Conservation (phyloP, 2,113 vertebrate species). For the Acinonyx jubatus region DNA sequence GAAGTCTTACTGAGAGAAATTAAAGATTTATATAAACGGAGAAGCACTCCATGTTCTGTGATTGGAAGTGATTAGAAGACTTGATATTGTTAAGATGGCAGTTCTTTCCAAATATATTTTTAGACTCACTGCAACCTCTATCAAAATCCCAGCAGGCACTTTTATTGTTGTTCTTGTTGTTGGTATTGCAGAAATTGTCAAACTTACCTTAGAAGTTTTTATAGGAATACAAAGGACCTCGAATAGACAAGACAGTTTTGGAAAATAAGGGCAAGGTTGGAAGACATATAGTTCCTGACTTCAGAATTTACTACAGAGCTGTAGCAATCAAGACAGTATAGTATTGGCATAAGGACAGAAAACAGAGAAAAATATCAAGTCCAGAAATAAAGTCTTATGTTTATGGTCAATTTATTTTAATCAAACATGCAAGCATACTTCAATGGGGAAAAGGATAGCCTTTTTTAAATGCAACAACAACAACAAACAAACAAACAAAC, state of each 20-base stretch:
- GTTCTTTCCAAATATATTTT: slow-evolving; percentile 34
- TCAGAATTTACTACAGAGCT: not conserved
- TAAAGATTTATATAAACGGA: slow-evolving; percentile 3
- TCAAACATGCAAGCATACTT: not conserved
- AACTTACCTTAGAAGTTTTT: not conserved
- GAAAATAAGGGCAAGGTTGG: not conserved
- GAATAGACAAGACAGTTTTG: not conserved
- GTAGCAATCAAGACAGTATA: not conserved
- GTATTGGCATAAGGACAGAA: not conserved
- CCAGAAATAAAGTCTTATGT: not conserved
- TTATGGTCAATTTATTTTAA: slow-evolving; percentile 7
- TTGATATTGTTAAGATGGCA: not conserved
- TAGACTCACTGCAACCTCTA: not conserved
- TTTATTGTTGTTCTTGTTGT: not conserved
- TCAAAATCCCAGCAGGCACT: not conserved
- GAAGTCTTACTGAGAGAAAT: slow-evolving; percentile 19
- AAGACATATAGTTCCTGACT: not conserved
- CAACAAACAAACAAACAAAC: not conserved
- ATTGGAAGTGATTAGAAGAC: not conserved
- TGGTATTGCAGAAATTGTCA: not conserved
- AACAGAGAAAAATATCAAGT: not conserved
- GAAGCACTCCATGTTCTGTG: not conserved
- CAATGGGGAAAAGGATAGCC: not conserved
- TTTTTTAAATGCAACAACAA: not conserved
- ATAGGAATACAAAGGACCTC: not conserved